These are phyloP conservation scores for Drosophila santomea DNA, from an alignment of 1,140 invertebrate species.

Conservation along the genomic window DNA sequence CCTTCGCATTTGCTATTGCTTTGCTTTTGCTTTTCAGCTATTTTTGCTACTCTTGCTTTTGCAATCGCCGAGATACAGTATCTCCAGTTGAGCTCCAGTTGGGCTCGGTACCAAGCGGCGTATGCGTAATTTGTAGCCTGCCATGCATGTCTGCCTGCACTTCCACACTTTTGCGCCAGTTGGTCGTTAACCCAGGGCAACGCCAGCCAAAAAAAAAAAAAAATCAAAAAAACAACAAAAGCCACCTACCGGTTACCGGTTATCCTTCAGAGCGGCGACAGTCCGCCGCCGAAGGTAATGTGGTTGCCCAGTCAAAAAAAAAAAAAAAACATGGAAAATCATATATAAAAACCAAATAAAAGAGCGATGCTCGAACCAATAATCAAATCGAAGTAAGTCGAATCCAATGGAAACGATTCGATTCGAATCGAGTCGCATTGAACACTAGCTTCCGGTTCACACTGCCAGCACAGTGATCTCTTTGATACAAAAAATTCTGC, in stretches of 20 bases:
- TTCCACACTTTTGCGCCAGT: slow-evolving; percentile 27
- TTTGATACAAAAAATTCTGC: not conserved
- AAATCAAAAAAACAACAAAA: slow-evolving; percentile 2
- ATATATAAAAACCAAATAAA: slow-evolving; percentile 19
- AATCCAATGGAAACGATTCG: slow-evolving; percentile 9
- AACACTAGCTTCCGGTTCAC: slow-evolving; percentile 29
- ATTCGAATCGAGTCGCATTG: slow-evolving; percentile 9
- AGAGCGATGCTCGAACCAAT: slow-evolving; percentile 43
- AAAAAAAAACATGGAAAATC: slow-evolving; percentile 1
- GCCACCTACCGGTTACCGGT: slow-evolving; percentile 47
- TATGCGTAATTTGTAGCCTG: slow-evolving; percentile 79
- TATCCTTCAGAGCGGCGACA: slow-evolving; percentile 64
- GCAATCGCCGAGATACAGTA: slow-evolving; percentile 70
- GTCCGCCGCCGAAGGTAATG: slow-evolving; percentile 59
- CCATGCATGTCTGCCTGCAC: slow-evolving; percentile 71
- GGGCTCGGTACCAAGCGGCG: slow-evolving; percentile 49
- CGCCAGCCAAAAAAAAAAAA: slow-evolving; percentile 16
- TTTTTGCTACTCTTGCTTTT: slow-evolving; percentile 32
- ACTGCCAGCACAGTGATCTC: slow-evolving; percentile 22
- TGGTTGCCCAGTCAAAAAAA: slow-evolving; percentile 16
- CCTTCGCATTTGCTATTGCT: slow-evolving; percentile 15
- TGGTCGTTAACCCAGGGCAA: slow-evolving; percentile 70
- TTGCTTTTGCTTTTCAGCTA: slow-evolving; percentile 5
- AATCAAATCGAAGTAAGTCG: slow-evolving; percentile 42
- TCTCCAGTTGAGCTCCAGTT: slow-evolving; percentile 42